Evolutionary conservation across 2,797 vertebrate species (phyloP), one percentile per base, ranked within the genome.

Genomic region (Parotocinclus haroldoi): DNA sequence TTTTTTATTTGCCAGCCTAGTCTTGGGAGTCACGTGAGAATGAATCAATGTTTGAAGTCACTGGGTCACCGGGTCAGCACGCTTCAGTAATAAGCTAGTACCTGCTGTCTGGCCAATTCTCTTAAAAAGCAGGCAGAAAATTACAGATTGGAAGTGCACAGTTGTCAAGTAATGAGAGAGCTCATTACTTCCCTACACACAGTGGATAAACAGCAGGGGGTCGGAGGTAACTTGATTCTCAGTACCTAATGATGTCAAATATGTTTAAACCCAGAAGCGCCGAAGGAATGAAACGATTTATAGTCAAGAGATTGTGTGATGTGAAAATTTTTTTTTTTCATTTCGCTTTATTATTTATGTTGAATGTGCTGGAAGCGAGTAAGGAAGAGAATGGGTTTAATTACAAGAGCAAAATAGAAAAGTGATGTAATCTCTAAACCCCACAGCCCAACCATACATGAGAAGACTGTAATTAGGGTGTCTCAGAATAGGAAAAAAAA

Each of bases 401-500:
- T 38, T 60, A 50, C 56, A 75, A 27, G 27, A 27, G 57, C 52
- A 13, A 62, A 53, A 71, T 37, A 58, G 59, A 8, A 45, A 58
- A 9, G 50, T 77, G 65, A 14, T 62, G 74, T 70, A 75, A 73
- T 68, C 56, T 62, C 66, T 12, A 69, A 72, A 69, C 74, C 79
- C 70, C 75, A 67, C 60, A 66, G 73, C 62, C 76, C 73, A 76
- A 71, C 79, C 77, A 76, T 73, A 74, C 58, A 73, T 51, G 17
- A 51, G 54, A 66, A 64, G 59, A 71, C 75, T 81, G 76, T 76
- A 78, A 81, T 81, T 81, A 76, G 16, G 68, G 54, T 48, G 18
- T 77, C 76, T 74, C 68, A 82, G 73, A 79, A 79, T 78, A 79
- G 73, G 58, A 65, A 46, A 18, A 63, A 18, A 63, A 63, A 44